Conservation (phyloP, 1,140 invertebrate species). For the Argopecten irradians region DNA sequence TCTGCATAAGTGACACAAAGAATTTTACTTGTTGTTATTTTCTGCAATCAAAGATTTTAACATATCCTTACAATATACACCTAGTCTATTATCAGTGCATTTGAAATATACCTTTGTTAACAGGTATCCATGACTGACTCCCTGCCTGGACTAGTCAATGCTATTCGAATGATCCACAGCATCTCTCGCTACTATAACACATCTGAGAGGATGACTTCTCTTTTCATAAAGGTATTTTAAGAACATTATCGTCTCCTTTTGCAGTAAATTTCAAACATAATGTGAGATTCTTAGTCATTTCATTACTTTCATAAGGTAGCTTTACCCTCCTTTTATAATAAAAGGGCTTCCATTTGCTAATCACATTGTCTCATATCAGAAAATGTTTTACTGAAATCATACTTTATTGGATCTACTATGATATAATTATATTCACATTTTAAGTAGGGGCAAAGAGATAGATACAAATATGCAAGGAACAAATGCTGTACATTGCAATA, state of each 20-base stretch:
- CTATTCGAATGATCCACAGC: conserved; percentile 73
- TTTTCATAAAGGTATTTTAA: conserved; percentile 70
- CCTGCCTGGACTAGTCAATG: conserved; percentile 70
- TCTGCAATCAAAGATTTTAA: too few species aligned
- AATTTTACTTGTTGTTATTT: too few species aligned
- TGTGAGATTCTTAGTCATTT: neutral
- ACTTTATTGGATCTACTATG: too few species aligned
- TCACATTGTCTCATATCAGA: too few species aligned
- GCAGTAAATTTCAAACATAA: neutral
- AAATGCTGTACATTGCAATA: too few species aligned
- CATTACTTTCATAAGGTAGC: neutral
- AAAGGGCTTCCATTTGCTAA: neutral
- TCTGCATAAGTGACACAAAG: too few species aligned
- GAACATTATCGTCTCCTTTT: neutral
- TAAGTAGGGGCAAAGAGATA: too few species aligned
- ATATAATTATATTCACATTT: too few species aligned
- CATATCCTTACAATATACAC: neutral
- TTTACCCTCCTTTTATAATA: neutral
- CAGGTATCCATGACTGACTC: conserved; percentile 67
- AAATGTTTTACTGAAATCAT: too few species aligned
- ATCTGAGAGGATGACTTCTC: conserved; percentile 72
- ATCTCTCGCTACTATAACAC: conserved; percentile 74
- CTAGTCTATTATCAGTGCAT: neutral
- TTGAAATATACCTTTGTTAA: neutral
- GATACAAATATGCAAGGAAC: too few species aligned